Conservation (phyloP, 1,140 invertebrate species). For the Drosophila prosaltans region DNA sequence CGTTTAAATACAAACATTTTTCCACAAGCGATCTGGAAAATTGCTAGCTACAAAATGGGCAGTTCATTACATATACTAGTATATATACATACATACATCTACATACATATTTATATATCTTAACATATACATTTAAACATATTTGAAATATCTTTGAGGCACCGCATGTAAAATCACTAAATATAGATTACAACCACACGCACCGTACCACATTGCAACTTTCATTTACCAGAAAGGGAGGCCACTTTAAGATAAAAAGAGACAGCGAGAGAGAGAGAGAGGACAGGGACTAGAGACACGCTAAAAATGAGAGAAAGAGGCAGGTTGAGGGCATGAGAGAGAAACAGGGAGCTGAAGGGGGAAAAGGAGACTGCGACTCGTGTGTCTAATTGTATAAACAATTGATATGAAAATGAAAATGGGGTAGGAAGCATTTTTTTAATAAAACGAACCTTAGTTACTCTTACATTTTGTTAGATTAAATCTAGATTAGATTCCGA, state of each 20-base stretch:
- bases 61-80: slow-evolving; percentile 24
- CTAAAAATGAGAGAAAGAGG: neutral
- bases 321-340: slow-evolving; percentile 1
- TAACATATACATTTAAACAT: slow-evolving; percentile 40
- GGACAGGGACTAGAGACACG: slow-evolving; percentile 14
- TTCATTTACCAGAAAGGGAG: slow-evolving; percentile 62
- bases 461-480: neutral
- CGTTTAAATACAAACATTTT: slow-evolving; percentile 41
- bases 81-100: neutral
- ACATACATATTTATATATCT: slow-evolving; percentile 32
- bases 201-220: slow-evolving; percentile 68
- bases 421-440: neutral
- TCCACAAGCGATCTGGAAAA: slow-evolving; percentile 68
- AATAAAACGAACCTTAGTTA: slow-evolving; percentile 8
- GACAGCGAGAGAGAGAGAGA: slow-evolving; percentile 6
- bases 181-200: slow-evolving; percentile 80
- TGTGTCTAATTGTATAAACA: slow-evolving; percentile 73
- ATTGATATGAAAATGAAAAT: slow-evolving; percentile 65
- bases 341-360: neutral
- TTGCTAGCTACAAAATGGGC: slow-evolving; percentile 70
- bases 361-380: slow-evolving; percentile 34
- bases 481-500: too few relatives aligned
- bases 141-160: slow-evolving; percentile 75
- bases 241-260: neutral
- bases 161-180: slow-evolving; percentile 82